Evolutionary conservation across 2,888 invertebrate species (phyloP), one percentile per base, ranked within the genome.

Genomic region (Drosophila borealis): DNA sequence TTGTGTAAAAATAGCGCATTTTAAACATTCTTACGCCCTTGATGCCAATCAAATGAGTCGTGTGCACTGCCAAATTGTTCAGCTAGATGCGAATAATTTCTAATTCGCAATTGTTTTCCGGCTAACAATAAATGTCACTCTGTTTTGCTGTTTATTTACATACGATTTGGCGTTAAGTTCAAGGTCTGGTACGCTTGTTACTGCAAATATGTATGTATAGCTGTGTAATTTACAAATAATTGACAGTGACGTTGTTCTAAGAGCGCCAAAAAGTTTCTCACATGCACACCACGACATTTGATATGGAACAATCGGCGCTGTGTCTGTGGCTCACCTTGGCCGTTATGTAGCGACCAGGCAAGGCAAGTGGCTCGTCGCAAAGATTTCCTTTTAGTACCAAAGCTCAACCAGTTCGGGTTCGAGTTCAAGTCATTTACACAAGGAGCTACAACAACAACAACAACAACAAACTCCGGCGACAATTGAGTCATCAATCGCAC

Each of bases 331-430:
- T 89, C 67, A 89, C 84, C 84, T 84, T 84, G 84, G 65, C 84
- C 88, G 79, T 70, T 88, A 70, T 73, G 72, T 60, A 56, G 74
- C 62, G 36, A 21, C 49, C 41, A 49, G 55, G 73, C 85, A 84
- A 85, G 88, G 89, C 80, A 79, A 89, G 89, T 89, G 72, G 74
- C 82, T 89, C 56, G 64, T 67, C 45, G 70, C 67, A 65, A 87
- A 87, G 78, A 88, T 85, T 85, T 85, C 84, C 84, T 89, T 85
- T 85, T 85, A 73, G 72, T 79, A 76, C 66, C 60, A 45, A 61
- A 71, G 62, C 69, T 53, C 46, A 78, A 87, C 84, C 74, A 74
- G 83, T 83, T 77, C 51, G 39, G 60, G 44, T 42, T 61, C 46
- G 65, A 72, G 57, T 61, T 74, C 71, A 78, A 53, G 71, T 83